Conservation (phyloP, 2,113 vertebrate genomes). For the Eudorcas thomsonii region DNA sequence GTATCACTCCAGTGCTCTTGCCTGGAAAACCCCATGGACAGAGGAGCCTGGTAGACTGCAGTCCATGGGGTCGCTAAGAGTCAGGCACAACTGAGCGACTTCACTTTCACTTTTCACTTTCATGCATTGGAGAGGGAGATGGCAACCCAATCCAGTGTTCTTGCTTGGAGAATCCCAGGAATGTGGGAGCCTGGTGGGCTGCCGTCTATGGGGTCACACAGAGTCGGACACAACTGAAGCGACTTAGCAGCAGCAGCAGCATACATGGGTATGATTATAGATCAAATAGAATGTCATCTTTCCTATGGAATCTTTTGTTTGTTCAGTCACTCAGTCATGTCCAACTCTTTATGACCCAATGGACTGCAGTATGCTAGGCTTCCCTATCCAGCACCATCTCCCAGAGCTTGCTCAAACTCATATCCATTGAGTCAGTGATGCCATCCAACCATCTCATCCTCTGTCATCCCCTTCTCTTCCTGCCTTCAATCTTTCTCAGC, state of each 20-base stretch:
- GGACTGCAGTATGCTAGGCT: background rate
- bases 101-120: no score
- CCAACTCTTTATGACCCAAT: background rate
- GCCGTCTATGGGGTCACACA: no score
- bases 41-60: no score
- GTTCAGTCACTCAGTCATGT: background rate
- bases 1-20: background rate
- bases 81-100: fast-evolving
- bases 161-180: no score
- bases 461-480: background rate
- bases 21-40: no score
- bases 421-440: background rate
- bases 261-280: background rate
- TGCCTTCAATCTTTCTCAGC: background rate
- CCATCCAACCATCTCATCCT: background rate
- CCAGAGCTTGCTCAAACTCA: background rate
- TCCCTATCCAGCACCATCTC: background rate
- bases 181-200: no score
- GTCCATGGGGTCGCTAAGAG: no score
- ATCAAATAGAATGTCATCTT: background rate
- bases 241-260: background rate
- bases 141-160: no score
- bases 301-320: background rate
- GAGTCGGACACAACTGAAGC: no score
- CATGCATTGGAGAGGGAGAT: no score